A percentile compares a stretch with the other conserved stretches of the same genome.
phyloP scores from a whole-genome alignment of 37 sponge, comb jelly and placozoan species.

The Halichondria panicea region DNA sequence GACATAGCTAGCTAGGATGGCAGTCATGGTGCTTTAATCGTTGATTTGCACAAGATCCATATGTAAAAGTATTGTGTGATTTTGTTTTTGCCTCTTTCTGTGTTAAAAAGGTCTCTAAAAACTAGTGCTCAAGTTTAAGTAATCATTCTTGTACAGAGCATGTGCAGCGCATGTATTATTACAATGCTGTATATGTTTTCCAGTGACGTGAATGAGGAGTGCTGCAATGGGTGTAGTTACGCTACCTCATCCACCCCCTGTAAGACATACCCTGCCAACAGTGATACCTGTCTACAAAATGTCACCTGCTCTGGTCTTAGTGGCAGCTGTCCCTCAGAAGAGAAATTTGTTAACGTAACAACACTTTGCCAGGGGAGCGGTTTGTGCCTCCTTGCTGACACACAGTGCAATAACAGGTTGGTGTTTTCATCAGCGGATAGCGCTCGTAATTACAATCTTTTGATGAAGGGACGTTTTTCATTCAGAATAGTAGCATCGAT shows the following conservation, averaged over 20 bases:
- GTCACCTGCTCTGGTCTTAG: constrained; percentile 8
- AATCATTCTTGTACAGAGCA: no score
- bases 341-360: neutral
- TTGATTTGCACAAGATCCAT: no score
- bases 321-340: neutral
- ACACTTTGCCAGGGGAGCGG: constrained; percentile 1
- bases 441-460: no score
- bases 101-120: no score
- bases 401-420: neutral
- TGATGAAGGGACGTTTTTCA: no score
- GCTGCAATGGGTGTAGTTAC: constrained; percentile 31
- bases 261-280: neutral
- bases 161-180: neutral
- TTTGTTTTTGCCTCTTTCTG: no score
- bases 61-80: no score
- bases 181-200: neutral
- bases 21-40: no score
- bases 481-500: no score
- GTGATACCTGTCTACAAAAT: constrained; percentile 3
- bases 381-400: neutral
- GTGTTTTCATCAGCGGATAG: no score
- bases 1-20: no score
- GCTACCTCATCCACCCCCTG: constrained; percentile 13
- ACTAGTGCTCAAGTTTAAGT: no score
- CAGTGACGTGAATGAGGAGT: constrained; percentile 57